Conservation (phyloP, 2,888 invertebrate genomes). For the Drosophila mayaguana region DNA sequence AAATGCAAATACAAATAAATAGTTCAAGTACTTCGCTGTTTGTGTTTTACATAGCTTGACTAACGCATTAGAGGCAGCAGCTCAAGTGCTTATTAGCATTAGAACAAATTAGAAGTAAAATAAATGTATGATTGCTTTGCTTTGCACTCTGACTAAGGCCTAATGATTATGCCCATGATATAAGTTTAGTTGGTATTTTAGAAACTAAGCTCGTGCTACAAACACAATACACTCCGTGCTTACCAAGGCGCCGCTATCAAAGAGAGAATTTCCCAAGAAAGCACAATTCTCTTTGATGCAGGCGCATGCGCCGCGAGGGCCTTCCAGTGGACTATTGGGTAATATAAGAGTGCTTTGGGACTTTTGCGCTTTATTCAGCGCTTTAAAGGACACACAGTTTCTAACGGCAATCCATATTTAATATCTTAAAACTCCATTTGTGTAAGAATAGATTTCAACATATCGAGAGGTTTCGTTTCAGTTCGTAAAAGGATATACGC, state of each 20-base stretch:
- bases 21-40: slow-evolving; percentile 51
- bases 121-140: neutral
- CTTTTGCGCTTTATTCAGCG: slow-evolving; percentile 72
- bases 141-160: neutral
- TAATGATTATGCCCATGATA: neutral
- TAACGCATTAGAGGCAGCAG: slow-evolving; percentile 6
- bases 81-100: slow-evolving; percentile 12
- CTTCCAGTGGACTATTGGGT: slow-evolving; percentile 54
- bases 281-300: slow-evolving; percentile 14
- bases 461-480: neutral
- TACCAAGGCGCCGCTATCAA: slow-evolving; percentile 12
- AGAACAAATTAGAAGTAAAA: slow-evolving; percentile 12
- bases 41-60: slow-evolving; percentile 28
- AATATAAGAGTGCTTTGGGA: slow-evolving; percentile 71
- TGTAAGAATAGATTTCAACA: neutral
- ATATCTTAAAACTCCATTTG: slow-evolving; percentile 4
- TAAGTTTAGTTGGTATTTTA: neutral
- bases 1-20: slow-evolving; percentile 57
- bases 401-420: slow-evolving; percentile 38
- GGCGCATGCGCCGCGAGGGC: slow-evolving; percentile 49
- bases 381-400: slow-evolving; percentile 4
- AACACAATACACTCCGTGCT: neutral
- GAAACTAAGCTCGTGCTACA: slow-evolving; percentile 4
- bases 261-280: slow-evolving; percentile 58
- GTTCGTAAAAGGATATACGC: neutral